Evolutionary conservation across 2,113 vertebrate species (phyloP), one percentile per base, ranked within the genome.

Genomic region (Serilophus lunatus): DNA sequence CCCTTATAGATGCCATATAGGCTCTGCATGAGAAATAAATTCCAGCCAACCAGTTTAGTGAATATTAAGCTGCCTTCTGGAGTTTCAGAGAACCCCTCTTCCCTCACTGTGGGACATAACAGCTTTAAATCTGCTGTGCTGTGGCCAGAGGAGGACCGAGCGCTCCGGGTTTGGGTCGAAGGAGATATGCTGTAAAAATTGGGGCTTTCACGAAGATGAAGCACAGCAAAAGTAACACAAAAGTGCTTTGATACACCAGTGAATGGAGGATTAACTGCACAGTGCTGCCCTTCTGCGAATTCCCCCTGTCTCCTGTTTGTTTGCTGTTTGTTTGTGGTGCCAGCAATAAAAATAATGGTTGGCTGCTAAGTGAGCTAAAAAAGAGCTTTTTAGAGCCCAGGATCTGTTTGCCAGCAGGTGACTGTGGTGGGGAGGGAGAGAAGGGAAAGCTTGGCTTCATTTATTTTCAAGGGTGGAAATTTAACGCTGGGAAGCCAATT

Each of bases 181-280:
- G 75, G 79, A 90, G 80, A 83, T 86, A 65, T 0, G 38, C 78
- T 57, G 23, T 49, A 33, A 77, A 92, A 88, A 50, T 5, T 13
- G 23, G 7, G 68, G n/a, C 44, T 94, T 88, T 74, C 71, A 29
- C 26, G 69, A 16, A 65, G 88, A 80, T 80, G 85, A 92, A 88
- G 65, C 88, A 4, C 79, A 50, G 75, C 86, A 83, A 53, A 95
- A 94, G 75, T 90, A 51, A 63, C 87, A 75, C 91, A 94, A 70
- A 78, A 59, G 82, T 47, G 70, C 77, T 96, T 94, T 90, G 88
- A 76, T 69, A 29, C 0, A 1, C 25, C 6, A 2, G 17, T 85
- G 82, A 94, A 88, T 70, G 33, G 79, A 72, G 63, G 91, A 93
- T 95, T 93, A 93, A n/a, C 86, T 35, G 74, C 79, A 75, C 91